Evolutionary conservation across 2,888 invertebrate species (phyloP).

Genomic region (Rugalucina vietnamica): DNA sequence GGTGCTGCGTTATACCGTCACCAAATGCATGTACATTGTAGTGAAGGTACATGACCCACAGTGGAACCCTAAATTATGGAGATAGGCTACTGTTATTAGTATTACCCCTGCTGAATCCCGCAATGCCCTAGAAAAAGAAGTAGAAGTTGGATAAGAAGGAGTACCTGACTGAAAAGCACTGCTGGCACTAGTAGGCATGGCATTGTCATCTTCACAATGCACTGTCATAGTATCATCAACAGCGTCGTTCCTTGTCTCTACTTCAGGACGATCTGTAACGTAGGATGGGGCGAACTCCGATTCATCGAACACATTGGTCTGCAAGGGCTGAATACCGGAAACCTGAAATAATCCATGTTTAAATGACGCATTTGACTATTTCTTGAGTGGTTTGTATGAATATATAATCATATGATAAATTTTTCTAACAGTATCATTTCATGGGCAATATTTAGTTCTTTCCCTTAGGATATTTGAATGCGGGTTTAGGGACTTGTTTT

Average conservation of each 20-base stretch:
- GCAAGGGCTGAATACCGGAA: slow-evolving; percentile 31
- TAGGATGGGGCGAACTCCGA: slow-evolving; percentile 34
- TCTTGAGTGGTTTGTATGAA: background rate
- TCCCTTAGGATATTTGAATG: too few species aligned
- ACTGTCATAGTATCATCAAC: background rate
- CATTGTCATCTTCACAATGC: background rate
- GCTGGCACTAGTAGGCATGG: background rate
- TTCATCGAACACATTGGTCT: slow-evolving; percentile 29
- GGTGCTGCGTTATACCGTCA: too few species aligned
- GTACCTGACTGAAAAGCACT: slow-evolving; percentile 6
- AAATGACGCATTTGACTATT: background rate
- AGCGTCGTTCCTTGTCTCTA: background rate
- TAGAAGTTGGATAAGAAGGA: too few species aligned
- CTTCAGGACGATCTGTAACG: slow-evolving; percentile 36
- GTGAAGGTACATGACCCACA: too few species aligned
- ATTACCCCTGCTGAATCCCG: too few species aligned
- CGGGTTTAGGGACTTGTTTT: too few species aligned
- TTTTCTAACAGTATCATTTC: too few species aligned
- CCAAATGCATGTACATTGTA: too few species aligned
- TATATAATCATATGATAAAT: background rate
- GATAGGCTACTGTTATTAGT: too few species aligned
- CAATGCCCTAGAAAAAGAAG: too few species aligned
- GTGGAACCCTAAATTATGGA: too few species aligned
- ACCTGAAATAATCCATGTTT: slow-evolving; percentile 11
- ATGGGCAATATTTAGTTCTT: too few species aligned